phyloP scores from a whole-genome alignment of 2,797 vertebrate genomes.

The Spinus pinus region DNA sequence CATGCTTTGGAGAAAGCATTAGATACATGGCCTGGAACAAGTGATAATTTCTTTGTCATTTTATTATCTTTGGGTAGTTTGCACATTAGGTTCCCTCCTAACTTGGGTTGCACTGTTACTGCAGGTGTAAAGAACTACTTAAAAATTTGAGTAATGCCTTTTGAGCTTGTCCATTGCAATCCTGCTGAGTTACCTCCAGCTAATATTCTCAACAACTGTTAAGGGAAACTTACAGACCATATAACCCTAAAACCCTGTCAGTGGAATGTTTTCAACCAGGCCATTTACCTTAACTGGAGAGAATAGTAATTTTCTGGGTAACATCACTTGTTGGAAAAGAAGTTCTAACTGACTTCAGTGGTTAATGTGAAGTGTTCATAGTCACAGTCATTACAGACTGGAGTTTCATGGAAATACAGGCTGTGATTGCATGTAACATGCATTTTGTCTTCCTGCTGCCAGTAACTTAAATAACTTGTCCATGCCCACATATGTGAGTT shows the following conservation, averaged over 20 bases:
- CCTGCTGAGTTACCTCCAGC: background rate
- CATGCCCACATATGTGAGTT: background rate
- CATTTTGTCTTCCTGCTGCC: background rate
- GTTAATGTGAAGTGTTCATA: background rate
- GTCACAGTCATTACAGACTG: background rate
- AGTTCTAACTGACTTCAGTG: background rate
- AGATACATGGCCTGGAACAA: background rate
- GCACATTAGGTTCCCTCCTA: background rate
- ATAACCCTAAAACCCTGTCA: background rate
- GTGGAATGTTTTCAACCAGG: background rate
- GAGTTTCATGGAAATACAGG: background rate
- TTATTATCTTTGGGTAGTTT: background rate
- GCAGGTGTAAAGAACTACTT: background rate
- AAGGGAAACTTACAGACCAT: background rate
- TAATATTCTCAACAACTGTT: background rate
- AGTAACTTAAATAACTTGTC: background rate
- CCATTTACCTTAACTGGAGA: background rate
- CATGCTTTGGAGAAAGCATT: background rate
- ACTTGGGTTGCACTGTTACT: background rate
- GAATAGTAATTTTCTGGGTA: background rate
- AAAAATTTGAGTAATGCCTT: background rate
- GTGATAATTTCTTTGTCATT: background rate
- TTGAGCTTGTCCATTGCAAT: background rate
- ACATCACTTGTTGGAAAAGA: background rate
- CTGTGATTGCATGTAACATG: fast-evolving